These are phyloP conservation scores for Hydraecia micacea DNA, from an alignment of 2,888 invertebrate genomes.

Conservation along the genomic window DNA sequence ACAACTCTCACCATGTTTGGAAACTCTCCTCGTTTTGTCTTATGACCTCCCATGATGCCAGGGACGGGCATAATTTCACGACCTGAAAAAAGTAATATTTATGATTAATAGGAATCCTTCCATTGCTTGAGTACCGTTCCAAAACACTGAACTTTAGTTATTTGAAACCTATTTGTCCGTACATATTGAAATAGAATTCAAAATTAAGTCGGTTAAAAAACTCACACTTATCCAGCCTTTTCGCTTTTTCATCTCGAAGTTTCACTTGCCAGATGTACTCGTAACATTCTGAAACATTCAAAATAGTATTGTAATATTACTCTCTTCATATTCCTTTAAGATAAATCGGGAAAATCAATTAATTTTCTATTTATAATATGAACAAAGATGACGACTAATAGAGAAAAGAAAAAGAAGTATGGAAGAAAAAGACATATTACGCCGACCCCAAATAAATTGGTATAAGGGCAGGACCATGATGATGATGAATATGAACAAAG, in stretches of 20 bases:
- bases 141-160: background rate
- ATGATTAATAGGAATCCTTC: background rate
- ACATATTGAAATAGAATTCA: background rate
- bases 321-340: too few relatives aligned
- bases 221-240: slow-evolving; percentile 70
- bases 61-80: background rate
- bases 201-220: slow-evolving; percentile 20
- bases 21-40: slow-evolving; percentile 71
- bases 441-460: too few relatives aligned
- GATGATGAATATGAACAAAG: too few relatives aligned
- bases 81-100: slow-evolving; percentile 22
- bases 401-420: too few relatives aligned
- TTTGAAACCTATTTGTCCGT: background rate
- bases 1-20: slow-evolving; percentile 77
- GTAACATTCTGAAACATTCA: slow-evolving; percentile 72
- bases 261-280: slow-evolving; percentile 73
- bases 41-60: slow-evolving; percentile 70
- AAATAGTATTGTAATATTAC: background rate
- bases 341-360: background rate
- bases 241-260: slow-evolving; percentile 59
- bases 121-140: background rate
- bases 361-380: background rate
- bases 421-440: too few relatives aligned
- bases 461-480: too few relatives aligned
- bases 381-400: background rate